Conservation (phyloP, 2,797 vertebrate species). For the Hippocampus kuda region DNA sequence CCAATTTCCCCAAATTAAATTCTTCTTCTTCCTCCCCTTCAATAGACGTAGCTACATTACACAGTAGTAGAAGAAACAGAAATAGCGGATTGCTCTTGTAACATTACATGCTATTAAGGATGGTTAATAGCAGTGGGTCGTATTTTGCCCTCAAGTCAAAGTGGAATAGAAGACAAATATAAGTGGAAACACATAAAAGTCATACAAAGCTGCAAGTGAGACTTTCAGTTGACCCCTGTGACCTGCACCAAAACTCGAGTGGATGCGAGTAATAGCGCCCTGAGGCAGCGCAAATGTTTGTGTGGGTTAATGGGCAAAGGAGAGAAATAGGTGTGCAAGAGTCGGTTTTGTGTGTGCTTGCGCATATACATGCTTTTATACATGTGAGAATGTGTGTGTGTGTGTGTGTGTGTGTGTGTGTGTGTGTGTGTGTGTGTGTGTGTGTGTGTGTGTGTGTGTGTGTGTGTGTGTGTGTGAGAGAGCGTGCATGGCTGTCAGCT, state of each 20-base stretch:
- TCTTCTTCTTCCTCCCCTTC: background rate
- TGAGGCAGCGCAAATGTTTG: conserved; percentile 39
- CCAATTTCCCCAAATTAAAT: background rate
- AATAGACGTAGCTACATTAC: background rate
- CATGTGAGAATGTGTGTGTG: conserved; percentile 4
- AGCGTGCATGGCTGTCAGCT: conserved; percentile 27
- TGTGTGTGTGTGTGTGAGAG: conserved; percentile 13
- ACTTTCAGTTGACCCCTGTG: conserved; percentile 41
- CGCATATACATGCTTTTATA: conserved; percentile 4
- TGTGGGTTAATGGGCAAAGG: conserved; percentile 42
- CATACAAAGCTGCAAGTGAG: conserved; percentile 41
- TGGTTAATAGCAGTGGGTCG: conserved; percentile 11
- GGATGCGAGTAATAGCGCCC: conserved; percentile 37
- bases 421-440: conserved; percentile 12
- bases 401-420: conserved; percentile 3
- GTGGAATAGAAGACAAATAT: conserved; percentile 40
- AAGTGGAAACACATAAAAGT: conserved; percentile 29
- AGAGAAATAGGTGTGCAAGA: conserved; percentile 37
- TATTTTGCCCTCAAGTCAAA: conserved; percentile 32
- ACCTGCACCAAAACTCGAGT: conserved; percentile 42
- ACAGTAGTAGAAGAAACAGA: background rate
- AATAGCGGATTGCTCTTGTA: conserved; percentile 4
- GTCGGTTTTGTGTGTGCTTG: conserved; percentile 18
- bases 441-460: conserved; percentile 4
- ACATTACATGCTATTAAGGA: background rate